Percentiles rank a stretch among this genome's conserved stretches.
Evolutionary conservation across 2,888 invertebrate species (phyloP).

Genomic region (Machimus atricapillus): DNA sequence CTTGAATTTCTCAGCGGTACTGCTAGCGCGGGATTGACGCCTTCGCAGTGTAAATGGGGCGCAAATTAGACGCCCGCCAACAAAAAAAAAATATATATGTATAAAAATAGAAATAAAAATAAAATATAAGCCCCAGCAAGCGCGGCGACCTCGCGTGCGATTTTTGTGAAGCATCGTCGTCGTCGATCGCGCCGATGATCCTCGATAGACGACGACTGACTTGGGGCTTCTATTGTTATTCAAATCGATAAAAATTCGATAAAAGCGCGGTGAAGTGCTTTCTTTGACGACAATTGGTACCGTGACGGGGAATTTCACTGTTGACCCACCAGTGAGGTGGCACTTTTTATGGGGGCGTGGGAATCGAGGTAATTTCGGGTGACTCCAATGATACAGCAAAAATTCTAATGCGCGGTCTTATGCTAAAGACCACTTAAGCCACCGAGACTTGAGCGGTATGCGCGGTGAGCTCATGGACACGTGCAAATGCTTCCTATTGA

Average conservation of each 20-base stretch:
- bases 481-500: background rate
- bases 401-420: background rate
- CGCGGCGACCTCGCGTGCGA: background rate
- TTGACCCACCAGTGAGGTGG: slow-evolving; percentile 21
- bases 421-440: background rate
- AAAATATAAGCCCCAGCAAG: background rate
- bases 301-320: slow-evolving; percentile 2
- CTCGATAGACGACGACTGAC: background rate
- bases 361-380: slow-evolving; percentile 9
- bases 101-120: too few relatives aligned
- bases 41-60: slow-evolving; percentile 7
- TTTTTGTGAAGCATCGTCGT: background rate
- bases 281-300: slow-evolving; percentile 25
- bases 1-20: background rate
- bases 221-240: background rate
- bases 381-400: background rate
- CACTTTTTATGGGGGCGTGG: slow-evolving; percentile 25
- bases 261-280: slow-evolving; percentile 30
- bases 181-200: background rate
- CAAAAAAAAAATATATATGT: background rate
- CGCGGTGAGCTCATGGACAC: background rate
- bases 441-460: background rate
- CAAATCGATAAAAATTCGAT: slow-evolving; percentile 24
- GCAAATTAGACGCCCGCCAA: background rate
- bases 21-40: background rate